Conservation (phyloP, 2,888 invertebrate species). For the Rutpela maculata region DNA sequence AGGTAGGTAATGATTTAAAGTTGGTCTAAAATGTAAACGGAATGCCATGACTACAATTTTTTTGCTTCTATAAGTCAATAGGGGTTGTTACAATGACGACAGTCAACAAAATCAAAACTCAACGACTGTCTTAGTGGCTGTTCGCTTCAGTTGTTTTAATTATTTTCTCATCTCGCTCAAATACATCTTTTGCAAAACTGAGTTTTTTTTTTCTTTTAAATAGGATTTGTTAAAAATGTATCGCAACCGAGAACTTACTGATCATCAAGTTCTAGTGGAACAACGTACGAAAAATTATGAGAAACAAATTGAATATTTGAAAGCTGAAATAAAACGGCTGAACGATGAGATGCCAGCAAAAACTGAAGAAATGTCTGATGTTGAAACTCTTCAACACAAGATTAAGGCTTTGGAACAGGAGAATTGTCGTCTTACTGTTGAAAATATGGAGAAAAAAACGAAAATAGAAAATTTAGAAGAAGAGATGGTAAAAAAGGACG, state of each 20-base stretch:
- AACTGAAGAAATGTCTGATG: neutral
- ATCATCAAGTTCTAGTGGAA: neutral
- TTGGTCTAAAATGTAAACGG: too few species aligned
- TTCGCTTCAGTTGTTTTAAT: neutral
- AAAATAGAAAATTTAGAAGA: constrained; percentile 1
- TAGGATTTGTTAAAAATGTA: neutral
- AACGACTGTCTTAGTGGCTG: too few species aligned
- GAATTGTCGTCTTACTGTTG: neutral
- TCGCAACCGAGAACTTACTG: neutral
- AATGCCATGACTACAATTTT: too few species aligned
- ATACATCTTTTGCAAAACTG: too few species aligned
- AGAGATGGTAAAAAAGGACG: constrained; percentile 1
- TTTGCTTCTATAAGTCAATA: too few species aligned
- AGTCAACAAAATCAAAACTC: too few species aligned
- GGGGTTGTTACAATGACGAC: too few species aligned
- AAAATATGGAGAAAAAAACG: neutral
- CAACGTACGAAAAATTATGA: constrained; percentile 1
- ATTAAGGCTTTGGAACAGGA: neutral
- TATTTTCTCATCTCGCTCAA: too few species aligned
- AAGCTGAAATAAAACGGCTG: neutral
- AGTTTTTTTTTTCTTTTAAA: neutral
- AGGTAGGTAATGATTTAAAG: too few species aligned
- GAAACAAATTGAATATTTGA: neutral
- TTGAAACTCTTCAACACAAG: neutral
- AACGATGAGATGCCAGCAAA: neutral